phyloP scores from a whole-genome alignment of 2,888 invertebrate genomes.

The Ormia ochracea region DNA sequence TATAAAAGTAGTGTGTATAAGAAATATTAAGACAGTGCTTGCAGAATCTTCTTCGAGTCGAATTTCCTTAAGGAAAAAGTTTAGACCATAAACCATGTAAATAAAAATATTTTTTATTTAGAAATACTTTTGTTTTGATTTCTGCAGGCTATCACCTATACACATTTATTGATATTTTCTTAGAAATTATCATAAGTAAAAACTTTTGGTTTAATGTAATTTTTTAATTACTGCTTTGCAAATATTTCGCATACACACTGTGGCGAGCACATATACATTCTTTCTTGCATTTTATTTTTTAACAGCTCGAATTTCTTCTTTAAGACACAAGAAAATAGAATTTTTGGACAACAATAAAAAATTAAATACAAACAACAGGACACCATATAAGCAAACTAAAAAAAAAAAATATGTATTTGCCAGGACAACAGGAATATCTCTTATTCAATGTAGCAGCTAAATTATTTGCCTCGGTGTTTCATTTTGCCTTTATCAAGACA shows the following conservation, averaged over 20 bases:
- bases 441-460: conserved; percentile 4
- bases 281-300: conserved; percentile 26
- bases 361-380: conserved; percentile 47
- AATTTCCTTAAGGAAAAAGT: too few species aligned
- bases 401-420: background rate
- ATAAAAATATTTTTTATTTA: too few species aligned
- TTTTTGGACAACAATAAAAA: conserved; percentile 57
- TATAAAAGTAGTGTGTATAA: too few species aligned
- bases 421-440: conserved; percentile 37
- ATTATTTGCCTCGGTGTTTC: conserved; percentile 11
- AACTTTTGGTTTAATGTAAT: background rate
- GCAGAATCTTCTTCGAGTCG: too few species aligned
- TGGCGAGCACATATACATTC: background rate
- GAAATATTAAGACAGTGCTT: too few species aligned
- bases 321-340: conserved; percentile 47
- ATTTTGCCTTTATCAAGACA: conserved; percentile 13
- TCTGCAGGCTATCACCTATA: too few species aligned
- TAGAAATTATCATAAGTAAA: too few species aligned
- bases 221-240: background rate
- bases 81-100: too few species aligned
- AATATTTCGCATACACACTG: background rate
- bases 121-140: too few species aligned
- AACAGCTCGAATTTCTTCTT: conserved; percentile 56
- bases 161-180: too few species aligned
- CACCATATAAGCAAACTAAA: background rate